Evolutionary conservation across 2,797 vertebrate genomes (phyloP).

Genomic region (Takifugu ocellatus): DNA sequence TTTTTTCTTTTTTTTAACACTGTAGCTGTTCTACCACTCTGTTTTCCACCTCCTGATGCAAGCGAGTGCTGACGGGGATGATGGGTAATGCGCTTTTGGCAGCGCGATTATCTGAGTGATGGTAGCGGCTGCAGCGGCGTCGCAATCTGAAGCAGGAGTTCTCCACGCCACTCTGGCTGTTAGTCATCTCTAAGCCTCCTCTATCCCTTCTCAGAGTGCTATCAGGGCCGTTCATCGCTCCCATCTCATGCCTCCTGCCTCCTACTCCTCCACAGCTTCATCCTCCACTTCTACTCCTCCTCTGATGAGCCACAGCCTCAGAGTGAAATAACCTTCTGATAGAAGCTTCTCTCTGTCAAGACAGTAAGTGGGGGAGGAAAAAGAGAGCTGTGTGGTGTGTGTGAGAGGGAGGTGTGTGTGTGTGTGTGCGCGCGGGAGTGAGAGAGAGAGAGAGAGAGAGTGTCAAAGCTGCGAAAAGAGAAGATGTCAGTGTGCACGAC

Average conservation of each 20-base stretch:
- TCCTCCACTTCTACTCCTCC: slow-evolving; percentile 63
- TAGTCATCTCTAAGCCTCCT: slow-evolving; percentile 63
- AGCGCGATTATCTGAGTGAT: slow-evolving; percentile 59
- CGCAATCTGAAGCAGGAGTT: slow-evolving; percentile 54
- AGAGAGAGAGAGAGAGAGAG: slow-evolving; percentile 1
- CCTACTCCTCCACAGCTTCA: slow-evolving; percentile 49
- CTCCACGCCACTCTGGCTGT: slow-evolving; percentile 46
- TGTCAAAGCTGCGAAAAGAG: slow-evolving; percentile 32
- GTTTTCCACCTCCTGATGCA: slow-evolving; percentile 61
- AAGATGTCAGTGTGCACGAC: slow-evolving; percentile 60
- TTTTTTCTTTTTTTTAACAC: slow-evolving; percentile 22
- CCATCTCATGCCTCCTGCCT: slow-evolving; percentile 62
- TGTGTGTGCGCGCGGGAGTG: background rate
- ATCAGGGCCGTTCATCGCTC: slow-evolving; percentile 63
- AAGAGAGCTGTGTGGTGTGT: slow-evolving; percentile 22
- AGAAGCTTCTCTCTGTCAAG: slow-evolving; percentile 72
- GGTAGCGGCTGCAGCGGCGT: slow-evolving; percentile 48
- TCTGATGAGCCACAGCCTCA: slow-evolving; percentile 67
- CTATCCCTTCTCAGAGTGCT: slow-evolving; percentile 52
- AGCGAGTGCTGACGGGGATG: slow-evolving; percentile 56
- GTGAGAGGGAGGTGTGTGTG: slow-evolving; percentile 27
- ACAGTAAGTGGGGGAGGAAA: slow-evolving; percentile 67
- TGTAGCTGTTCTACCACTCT: slow-evolving; percentile 47
- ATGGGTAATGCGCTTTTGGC: slow-evolving; percentile 58
- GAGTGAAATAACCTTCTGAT: slow-evolving; percentile 71